These are phyloP conservation scores for Homarus gammarus DNA, from an alignment of 2,888 invertebrate genomes.

Conservation along the genomic window DNA sequence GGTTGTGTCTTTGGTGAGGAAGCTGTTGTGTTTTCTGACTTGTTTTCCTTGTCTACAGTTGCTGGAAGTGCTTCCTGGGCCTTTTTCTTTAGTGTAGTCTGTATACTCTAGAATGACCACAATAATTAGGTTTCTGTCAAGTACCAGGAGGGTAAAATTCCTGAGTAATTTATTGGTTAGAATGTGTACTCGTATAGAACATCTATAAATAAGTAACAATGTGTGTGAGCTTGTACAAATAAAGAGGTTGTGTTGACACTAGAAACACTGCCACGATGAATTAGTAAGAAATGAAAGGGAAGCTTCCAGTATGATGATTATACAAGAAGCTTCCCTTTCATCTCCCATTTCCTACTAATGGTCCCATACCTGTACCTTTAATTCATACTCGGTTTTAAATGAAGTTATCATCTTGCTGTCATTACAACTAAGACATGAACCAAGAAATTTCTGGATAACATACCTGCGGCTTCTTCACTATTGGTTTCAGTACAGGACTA, in stretches of 20 bases:
- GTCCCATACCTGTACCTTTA: too few species aligned
- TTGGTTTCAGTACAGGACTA: slow-evolving; percentile 47
- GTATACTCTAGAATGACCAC: slow-evolving; percentile 1
- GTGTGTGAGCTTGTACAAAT: too few species aligned
- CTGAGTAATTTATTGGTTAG: neutral
- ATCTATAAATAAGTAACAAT: too few species aligned
- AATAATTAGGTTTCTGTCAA: neutral
- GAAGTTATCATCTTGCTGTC: too few species aligned
- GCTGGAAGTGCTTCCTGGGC: neutral
- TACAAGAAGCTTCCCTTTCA: too few species aligned
- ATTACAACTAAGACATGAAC: too few species aligned
- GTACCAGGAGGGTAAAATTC: neutral
- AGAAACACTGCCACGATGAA: too few species aligned
- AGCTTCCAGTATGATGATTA: too few species aligned
- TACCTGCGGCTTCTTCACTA: slow-evolving; percentile 60
- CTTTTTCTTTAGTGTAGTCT: neutral
- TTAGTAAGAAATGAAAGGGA: too few species aligned
- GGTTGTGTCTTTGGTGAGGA: neutral
- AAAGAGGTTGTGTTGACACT: too few species aligned
- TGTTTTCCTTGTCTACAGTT: slow-evolving; percentile 44
- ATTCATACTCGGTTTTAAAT: too few species aligned
- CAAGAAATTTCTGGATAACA: neutral
- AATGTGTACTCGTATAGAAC: neutral
- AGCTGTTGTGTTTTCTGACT: neutral
- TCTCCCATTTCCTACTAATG: too few species aligned